These are phyloP conservation scores for Parasteatoda lunata DNA, from an alignment of 2,888 invertebrate genomes.

Conservation along the genomic window DNA sequence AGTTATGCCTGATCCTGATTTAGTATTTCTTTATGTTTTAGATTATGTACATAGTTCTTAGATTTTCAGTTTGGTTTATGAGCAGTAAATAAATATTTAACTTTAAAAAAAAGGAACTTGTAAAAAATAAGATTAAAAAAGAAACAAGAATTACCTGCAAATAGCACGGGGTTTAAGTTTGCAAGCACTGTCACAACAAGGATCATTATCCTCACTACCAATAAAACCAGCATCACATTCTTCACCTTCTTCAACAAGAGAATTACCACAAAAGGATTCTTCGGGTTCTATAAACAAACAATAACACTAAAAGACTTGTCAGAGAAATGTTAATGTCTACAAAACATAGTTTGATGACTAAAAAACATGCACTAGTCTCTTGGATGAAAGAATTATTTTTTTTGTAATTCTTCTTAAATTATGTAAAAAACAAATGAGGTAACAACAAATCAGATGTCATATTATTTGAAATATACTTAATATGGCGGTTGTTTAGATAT, in stretches of 20 bases:
- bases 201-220: constrained; percentile 93
- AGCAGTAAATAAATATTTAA: neutral
- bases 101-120: neutral
- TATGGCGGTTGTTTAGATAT: too few relatives aligned
- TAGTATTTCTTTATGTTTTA: too few relatives aligned
- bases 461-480: too few relatives aligned
- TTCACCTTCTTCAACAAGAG: constrained; percentile 95
- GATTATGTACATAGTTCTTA: too few relatives aligned
- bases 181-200: constrained; percentile 95
- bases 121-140: neutral
- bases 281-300: constrained; percentile 85
- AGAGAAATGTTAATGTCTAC: too few relatives aligned
- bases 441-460: too few relatives aligned
- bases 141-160: constrained; percentile 81
- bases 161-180: constrained; percentile 89
- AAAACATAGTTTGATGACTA: too few relatives aligned
- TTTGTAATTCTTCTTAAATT: too few relatives aligned
- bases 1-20: too few relatives aligned
- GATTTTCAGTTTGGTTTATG: neutral
- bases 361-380: too few relatives aligned
- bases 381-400: too few relatives aligned
- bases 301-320: neutral
- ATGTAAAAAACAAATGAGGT: too few relatives aligned
- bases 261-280: constrained; percentile 96
- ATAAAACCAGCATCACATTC: constrained; percentile 96